Base-by-base conservation (phyloP, 2,888 invertebrate genomes). In the Athalia cordata region DNA sequence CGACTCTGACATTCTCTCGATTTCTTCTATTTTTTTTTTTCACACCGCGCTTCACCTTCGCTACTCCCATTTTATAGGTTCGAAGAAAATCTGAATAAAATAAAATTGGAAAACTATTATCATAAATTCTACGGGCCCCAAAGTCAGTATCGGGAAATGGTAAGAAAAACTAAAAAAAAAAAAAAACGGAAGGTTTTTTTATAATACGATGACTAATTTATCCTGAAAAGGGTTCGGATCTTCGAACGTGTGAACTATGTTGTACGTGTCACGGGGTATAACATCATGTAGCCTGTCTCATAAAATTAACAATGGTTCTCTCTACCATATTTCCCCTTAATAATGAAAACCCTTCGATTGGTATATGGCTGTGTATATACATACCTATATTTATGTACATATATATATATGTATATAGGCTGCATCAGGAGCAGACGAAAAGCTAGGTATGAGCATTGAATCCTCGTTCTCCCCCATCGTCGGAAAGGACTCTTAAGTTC, bases 401-500 rank as follows among this genome's bases (percentile, higher is more conserved):
- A 2, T 29, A 2, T 2, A 29, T 29, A 2, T 29, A 29, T 29
- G 2, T 29, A 29, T 29, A 29, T 29, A 29, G 29, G 29, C 29
- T 29, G 7, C n/a, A n/a, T 9, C 9, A 43, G 55, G 68, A 52
- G 50, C 59, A 29, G 72, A 72, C 45, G 72, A 59, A 47, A 57
- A 72, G 72, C 72, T 59, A 55, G 9, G n/a, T 7, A 59, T 72
- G 59, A 13, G 72, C 57, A 47, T 72, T 47, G 72, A 57, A 59
- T 72, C 29, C 29, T 29, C 72, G 72, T 59, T 57, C 47, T 47
- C 47, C 72, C 70, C 59, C 45, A 13, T 62, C 15, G 45, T 57
- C 11, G 43, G 11, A 3, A 72, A 59, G 72, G 72, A 57, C 72
- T 72, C 72, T 72, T 59, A 72, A 59, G 57, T 72, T 47, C 72